Percentiles rank a stretch among this genome's conserved stretches.
Conservation (phyloP, 2,797 vertebrate genomes). For the Melanotaenia nigrans region DNA sequence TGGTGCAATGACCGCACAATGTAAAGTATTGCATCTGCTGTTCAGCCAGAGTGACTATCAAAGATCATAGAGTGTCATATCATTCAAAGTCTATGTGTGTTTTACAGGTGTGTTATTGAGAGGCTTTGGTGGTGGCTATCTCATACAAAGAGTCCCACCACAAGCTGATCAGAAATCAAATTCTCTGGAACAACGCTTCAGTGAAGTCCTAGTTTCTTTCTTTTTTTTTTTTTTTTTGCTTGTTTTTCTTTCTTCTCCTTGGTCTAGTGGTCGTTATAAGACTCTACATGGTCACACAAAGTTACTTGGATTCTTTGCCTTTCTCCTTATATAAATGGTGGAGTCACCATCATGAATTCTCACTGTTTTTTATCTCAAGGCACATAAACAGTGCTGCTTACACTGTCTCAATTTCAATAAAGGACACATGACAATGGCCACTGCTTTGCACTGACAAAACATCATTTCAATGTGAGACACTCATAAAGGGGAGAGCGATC, state of each 20-base stretch:
- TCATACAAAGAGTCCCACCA: constrained; percentile 30
- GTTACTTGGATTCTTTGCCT: constrained; percentile 49
- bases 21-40: constrained; percentile 82
- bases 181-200: constrained; percentile 60
- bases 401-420: constrained; percentile 80
- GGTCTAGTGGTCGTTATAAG: constrained; percentile 38
- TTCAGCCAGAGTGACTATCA: constrained; percentile 76
- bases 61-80: constrained; percentile 59
- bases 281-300: constrained; percentile 44
- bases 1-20: constrained; percentile 79
- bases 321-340: constrained; percentile 39
- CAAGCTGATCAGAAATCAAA: constrained; percentile 48
- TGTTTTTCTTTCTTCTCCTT: constrained; percentile 20
- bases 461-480: constrained; percentile 71
- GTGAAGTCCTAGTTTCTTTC: constrained; percentile 42
- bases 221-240: neutral
- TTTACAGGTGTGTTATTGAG: constrained; percentile 32
- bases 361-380: constrained; percentile 79
- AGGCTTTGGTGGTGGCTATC: constrained; percentile 40
- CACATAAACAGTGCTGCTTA: constrained; percentile 83
- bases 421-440: constrained; percentile 69
- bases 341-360: constrained; percentile 53
- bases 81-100: constrained; percentile 53
- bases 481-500: constrained; percentile 77
- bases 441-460: constrained; percentile 63